phyloP scores from a whole-genome alignment of 2,797 vertebrate species.

The Esox masquinongy region DNA sequence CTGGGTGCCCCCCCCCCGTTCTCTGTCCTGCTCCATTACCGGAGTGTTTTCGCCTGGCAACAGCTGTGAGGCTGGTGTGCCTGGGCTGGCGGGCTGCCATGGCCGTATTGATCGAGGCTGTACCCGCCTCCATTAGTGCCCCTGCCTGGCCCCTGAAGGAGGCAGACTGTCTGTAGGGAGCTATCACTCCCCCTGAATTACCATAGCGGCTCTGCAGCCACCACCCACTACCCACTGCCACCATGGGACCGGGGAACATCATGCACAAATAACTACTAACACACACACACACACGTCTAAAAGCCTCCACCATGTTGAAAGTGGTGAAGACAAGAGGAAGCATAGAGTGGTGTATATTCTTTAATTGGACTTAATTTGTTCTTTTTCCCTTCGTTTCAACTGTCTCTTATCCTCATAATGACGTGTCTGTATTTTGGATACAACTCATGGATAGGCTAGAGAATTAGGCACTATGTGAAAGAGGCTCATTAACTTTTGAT shows the following conservation, averaged over 20 bases:
- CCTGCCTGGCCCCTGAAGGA: conserved; percentile 63
- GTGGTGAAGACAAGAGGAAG: not conserved
- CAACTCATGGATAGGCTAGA: not conserved
- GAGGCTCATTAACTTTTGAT: conserved; percentile 76
- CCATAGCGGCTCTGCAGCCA: conserved; percentile 6
- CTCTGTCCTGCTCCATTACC: conserved; percentile 42
- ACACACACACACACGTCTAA: not conserved
- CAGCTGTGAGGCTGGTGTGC: conserved; percentile 63
- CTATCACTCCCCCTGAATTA: conserved; percentile 35
- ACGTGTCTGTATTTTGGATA: not conserved
- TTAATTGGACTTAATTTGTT: not conserved
- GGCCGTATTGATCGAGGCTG: conserved; percentile 71
- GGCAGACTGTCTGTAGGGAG: conserved; percentile 71
- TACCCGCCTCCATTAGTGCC: conserved; percentile 77
- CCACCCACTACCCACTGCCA: conserved; percentile 8
- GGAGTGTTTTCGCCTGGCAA: conserved; percentile 53
- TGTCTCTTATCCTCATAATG: not conserved
- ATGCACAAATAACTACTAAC: not conserved
- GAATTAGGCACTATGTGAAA: conserved; percentile 13
- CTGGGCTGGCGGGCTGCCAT: conserved; percentile 43
- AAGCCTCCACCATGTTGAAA: not conserved
- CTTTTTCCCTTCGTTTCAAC: not conserved
- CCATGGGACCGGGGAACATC: not conserved
- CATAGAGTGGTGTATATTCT: not conserved
- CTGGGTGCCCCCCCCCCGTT: too few species aligned